Conservation (phyloP, 2,797 vertebrate genomes). For the Melanotaenia parkinsoni region DNA sequence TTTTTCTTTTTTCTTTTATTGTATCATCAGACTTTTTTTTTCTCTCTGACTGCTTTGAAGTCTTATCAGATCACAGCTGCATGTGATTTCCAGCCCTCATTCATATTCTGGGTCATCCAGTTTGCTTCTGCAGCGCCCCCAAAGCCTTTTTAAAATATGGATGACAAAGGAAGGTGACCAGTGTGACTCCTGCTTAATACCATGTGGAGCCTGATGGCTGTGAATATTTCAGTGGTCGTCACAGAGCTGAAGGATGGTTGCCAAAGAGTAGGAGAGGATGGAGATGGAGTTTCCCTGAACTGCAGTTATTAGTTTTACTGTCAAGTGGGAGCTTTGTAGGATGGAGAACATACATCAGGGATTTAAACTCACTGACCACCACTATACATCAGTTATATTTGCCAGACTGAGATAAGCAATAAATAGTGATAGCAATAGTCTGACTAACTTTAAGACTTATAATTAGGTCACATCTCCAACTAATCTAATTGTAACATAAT, state of each 20-base stretch:
- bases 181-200: constrained; percentile 41
- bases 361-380: constrained; percentile 11
- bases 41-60: constrained; percentile 42
- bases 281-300: constrained; percentile 19
- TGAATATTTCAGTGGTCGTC: constrained; percentile 77
- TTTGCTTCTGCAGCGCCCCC: constrained; percentile 29
- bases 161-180: constrained; percentile 68
- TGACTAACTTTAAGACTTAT: not conserved
- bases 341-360: constrained; percentile 1
- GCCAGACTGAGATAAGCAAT: constrained; percentile 10
- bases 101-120: constrained; percentile 61
- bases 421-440: not conserved
- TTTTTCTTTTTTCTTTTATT: constrained; percentile 35
- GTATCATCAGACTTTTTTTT: constrained; percentile 25
- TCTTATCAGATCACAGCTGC: constrained; percentile 48
- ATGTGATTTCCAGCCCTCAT: constrained; percentile 53
- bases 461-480: no score
- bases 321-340: not conserved
- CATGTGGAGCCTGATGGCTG: constrained; percentile 50
- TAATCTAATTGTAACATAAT: not conserved
- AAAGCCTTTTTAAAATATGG: constrained; percentile 67
- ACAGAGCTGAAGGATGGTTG: constrained; percentile 50
- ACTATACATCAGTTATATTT: not conserved
- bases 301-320: constrained; percentile 19
- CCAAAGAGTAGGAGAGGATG: constrained; percentile 25